These are phyloP conservation scores for Notocelia uddmanniana DNA, from an alignment of 2,888 invertebrate species.

Conservation along the genomic window DNA sequence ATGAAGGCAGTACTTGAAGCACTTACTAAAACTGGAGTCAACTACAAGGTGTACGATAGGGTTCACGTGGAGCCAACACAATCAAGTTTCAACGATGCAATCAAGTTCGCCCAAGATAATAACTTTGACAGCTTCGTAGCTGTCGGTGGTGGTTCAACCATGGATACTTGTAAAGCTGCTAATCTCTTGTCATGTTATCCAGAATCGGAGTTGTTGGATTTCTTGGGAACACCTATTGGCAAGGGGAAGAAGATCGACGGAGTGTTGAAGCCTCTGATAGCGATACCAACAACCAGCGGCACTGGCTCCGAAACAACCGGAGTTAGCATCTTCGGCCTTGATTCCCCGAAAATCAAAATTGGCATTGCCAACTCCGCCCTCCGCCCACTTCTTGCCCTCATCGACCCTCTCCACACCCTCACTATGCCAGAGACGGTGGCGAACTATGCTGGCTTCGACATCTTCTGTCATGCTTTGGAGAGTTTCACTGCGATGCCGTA, in stretches of 20 bases:
- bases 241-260: slow-evolving; percentile 90
- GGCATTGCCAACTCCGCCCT: slow-evolving; percentile 93
- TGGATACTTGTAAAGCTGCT: slow-evolving; percentile 97
- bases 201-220: slow-evolving; percentile 93
- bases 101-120: slow-evolving; percentile 89
- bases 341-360: slow-evolving; percentile 93
- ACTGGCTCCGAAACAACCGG: slow-evolving; percentile 97
- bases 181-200: slow-evolving; percentile 94
- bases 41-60: slow-evolving; percentile 91
- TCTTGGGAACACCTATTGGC: slow-evolving; percentile 95
- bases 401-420: slow-evolving; percentile 95
- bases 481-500: slow-evolving; percentile 95
- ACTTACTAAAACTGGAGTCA: slow-evolving; percentile 88
- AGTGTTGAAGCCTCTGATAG: slow-evolving; percentile 93
- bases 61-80: slow-evolving; percentile 95
- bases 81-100: slow-evolving; percentile 87
- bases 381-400: slow-evolving; percentile 92
- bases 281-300: slow-evolving; percentile 96
- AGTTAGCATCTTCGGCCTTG: slow-evolving; percentile 94
- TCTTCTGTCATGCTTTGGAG: slow-evolving; percentile 97
- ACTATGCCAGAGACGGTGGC: slow-evolving; percentile 93
- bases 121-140: slow-evolving; percentile 95
- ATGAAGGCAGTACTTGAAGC: slow-evolving; percentile 91
- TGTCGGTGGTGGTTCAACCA: slow-evolving; percentile 96
- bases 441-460: slow-evolving; percentile 94